Evolutionary conservation across 2,797 vertebrate species (phyloP).

Genomic region (Hippopotamyrus pictus): DNA sequence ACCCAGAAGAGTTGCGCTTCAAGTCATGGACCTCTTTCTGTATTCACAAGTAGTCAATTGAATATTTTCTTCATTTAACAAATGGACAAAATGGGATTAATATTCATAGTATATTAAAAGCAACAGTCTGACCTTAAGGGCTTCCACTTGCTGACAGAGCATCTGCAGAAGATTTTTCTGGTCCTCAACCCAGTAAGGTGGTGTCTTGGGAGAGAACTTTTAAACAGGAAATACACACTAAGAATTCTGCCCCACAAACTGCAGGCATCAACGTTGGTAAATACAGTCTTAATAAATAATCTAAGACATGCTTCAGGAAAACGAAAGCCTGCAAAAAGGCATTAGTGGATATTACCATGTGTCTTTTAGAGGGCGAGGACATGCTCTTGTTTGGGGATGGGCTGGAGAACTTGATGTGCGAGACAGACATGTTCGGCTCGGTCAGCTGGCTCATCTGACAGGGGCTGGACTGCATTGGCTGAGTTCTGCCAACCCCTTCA

Average conservation of each 20-base stretch:
- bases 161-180: conserved; percentile 86
- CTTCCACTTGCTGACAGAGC: conserved; percentile 92
- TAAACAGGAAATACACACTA: conserved; percentile 13
- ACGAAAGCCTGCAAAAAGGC: not conserved
- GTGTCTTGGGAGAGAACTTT: conserved; percentile 86
- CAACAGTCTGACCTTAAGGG: conserved; percentile 77
- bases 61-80: not conserved
- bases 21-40: conserved; percentile 95
- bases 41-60: conserved; percentile 23
- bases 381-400: conserved; percentile 77
- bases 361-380: conserved; percentile 79
- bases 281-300: not conserved
- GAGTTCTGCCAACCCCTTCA: conserved; percentile 49
- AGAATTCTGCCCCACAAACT: not conserved
- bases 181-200: conserved; percentile 95
- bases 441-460: conserved; percentile 49
- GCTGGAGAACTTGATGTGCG: conserved; percentile 76
- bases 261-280: not conserved
- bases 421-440: conserved; percentile 52
- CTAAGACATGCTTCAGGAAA: not conserved
- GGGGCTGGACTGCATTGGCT: conserved; percentile 63
- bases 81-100: not conserved
- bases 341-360: conserved; percentile 61
- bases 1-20: conserved; percentile 70
- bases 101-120: not conserved